phyloP scores from a whole-genome alignment of 2,888 invertebrate genomes.

The Pheosia gnoma region DNA sequence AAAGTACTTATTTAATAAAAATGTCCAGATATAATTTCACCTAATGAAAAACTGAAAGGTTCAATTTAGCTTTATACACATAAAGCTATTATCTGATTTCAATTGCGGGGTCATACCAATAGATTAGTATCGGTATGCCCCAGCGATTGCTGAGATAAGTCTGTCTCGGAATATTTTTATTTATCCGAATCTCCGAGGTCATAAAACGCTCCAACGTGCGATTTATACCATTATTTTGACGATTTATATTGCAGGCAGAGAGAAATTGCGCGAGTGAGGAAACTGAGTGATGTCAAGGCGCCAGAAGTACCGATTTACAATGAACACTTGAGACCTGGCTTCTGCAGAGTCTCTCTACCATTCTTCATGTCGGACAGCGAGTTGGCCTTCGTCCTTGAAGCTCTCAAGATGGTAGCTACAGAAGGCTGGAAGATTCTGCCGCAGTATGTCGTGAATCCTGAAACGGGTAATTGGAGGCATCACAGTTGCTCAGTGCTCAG shows the following conservation, averaged over 20 bases:
- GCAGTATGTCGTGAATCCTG: conserved; percentile 93
- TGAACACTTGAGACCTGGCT: conserved; percentile 93
- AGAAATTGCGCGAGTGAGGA: conserved; percentile 71
- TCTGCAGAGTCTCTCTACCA: conserved; percentile 92
- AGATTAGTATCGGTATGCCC: no score
- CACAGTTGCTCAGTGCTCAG: conserved; percentile 90
- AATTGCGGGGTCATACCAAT: background rate
- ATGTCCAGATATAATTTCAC: background rate
- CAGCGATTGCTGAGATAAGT: no score
- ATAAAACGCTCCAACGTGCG: conserved; percentile 22
- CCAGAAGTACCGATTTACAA: conserved; percentile 76
- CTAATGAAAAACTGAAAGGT: no score
- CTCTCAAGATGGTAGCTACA: conserved; percentile 93
- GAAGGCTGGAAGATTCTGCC: conserved; percentile 95
- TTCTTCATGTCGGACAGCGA: conserved; percentile 93
- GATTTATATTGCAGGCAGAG: conserved; percentile 67
- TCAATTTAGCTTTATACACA: background rate
- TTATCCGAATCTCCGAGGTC: conserved; percentile 28
- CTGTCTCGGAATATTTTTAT: conserved; percentile 20
- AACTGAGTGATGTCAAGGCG: conserved; percentile 70
- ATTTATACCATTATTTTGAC: conserved; percentile 26
- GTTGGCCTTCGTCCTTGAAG: conserved; percentile 92
- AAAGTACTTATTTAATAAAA: background rate
- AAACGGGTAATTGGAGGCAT: conserved; percentile 96
- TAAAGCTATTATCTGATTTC: background rate